Evolutionary conservation across 2,797 vertebrate genomes (phyloP), one percentile per base, ranked within the genome.

Genomic region (Anguilla anguilla): DNA sequence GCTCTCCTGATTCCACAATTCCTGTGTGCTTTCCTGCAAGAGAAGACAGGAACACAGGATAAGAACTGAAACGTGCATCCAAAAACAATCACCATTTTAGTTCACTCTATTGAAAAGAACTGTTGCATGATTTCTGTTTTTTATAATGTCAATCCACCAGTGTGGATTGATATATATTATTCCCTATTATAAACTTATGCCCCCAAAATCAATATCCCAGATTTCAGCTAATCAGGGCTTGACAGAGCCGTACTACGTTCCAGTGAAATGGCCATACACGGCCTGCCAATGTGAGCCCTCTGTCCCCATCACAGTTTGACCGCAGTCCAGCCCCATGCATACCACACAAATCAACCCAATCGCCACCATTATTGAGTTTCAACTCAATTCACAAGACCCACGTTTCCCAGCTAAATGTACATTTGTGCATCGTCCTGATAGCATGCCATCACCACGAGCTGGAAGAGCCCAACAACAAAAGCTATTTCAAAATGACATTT

Each of bases 331-430:
- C n/a, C n/a, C 53, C n/a, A 35, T 2, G 11, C 51, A 59, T 55
- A 84, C 83, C 55, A 35, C 31, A 84, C 81, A 55, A 59, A 84
- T 84, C n/a, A 84, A 84, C 53, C 59, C 13, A 59, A 28, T 59
- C 53, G 59, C 83, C 6, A 13, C 83, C 55, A 1, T 57, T 55
- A 51, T n/a, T 53, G 22, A n/a, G 46, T 11, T 17, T 7, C 72
- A 77, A 77, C 35, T 46, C 39, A 46, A 81, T 49, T 81, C 79
- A 82, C 79, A 82, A 49, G 79, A 82, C 79, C 74, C 79, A 79
- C 35, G 79, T 19, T 46, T 79, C 74, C 31, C 13, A 39, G 74
- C 25, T 39, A 39, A 39, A 35, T 22, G 13, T 11, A 31, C 69
- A 35, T 39, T 64, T 6, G 59, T 64, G 59, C 59, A 19, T n/a